Conservation (phyloP, 2,888 invertebrate genomes). For the Stenoptilia bipunctidactyla region DNA sequence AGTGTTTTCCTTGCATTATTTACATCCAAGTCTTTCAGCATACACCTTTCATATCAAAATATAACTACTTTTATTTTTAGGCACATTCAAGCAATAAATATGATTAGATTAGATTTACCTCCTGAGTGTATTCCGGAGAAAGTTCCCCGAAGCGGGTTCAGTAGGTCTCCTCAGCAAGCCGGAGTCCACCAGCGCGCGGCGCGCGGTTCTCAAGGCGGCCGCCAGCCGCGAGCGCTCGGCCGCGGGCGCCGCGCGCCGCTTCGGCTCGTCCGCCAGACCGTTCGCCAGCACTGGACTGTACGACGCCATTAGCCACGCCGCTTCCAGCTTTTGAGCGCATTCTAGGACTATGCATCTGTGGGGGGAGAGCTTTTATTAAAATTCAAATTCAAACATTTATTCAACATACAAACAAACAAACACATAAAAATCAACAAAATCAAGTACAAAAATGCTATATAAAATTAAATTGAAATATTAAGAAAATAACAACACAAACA, state of each 20-base stretch:
- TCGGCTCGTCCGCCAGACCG: constrained; percentile 80
- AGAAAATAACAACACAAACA: too few relatives aligned
- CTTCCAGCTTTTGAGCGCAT: constrained; percentile 89
- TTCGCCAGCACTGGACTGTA: constrained; percentile 89
- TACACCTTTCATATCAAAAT: too few relatives aligned
- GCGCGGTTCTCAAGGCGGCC: constrained; percentile 86
- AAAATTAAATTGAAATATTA: too few relatives aligned
- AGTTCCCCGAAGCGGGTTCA: constrained; percentile 82
- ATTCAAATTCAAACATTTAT: too few relatives aligned
- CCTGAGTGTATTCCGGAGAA: constrained; percentile 88
- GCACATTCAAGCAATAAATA: too few relatives aligned
- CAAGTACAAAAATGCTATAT: too few relatives aligned
- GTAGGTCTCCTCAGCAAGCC: constrained; percentile 86
- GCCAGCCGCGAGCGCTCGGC: constrained; percentile 90
- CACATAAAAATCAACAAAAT: too few relatives aligned
- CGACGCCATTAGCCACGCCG: constrained; percentile 91
- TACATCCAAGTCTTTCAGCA: too few relatives aligned
- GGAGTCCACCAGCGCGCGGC: constrained; percentile 86
- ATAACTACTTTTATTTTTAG: too few relatives aligned
- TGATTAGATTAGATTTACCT: too few relatives aligned
- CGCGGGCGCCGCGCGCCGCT: constrained; percentile 77
- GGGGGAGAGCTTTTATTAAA: neutral
- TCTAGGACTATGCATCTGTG: constrained; percentile 92
- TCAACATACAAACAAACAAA: too few relatives aligned
- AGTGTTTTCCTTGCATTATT: too few relatives aligned